Percentiles rank a stretch among this genome's conserved stretches.
These are phyloP conservation scores for Hyperoodon ampullatus DNA, from an alignment of 2,113 vertebrate species.

Conservation along the genomic window DNA sequence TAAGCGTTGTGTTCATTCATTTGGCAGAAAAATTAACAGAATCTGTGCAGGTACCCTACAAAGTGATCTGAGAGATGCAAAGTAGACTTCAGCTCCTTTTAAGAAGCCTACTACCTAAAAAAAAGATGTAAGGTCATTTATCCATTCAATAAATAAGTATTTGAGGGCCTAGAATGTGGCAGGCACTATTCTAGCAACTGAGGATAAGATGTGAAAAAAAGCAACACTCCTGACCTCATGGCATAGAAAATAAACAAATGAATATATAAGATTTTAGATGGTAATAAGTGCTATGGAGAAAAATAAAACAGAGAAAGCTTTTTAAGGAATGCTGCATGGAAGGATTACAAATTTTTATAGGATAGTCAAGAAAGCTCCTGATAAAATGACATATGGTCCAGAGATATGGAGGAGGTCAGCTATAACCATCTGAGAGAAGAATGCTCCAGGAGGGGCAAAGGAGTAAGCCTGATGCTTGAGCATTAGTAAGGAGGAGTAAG, in stretches of 20 bases:
- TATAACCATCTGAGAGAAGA: neutral
- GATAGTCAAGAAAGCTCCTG: neutral
- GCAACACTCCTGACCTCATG: neutral
- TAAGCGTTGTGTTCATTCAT: constrained; percentile 35
- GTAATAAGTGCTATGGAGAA: neutral
- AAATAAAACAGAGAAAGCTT: neutral
- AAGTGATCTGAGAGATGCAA: neutral
- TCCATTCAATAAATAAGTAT: constrained; percentile 38
- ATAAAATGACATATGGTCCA: neutral
- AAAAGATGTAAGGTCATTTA: constrained; percentile 11
- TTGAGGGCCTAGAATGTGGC: neutral
- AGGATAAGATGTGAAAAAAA: neutral
- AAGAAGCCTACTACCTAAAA: constrained; percentile 14
- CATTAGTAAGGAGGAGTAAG: neutral
- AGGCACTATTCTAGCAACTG: constrained; percentile 6
- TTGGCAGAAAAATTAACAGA: constrained; percentile 19
- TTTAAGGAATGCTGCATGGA: neutral
- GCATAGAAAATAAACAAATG: neutral
- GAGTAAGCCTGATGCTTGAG: neutral
- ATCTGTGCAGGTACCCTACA: neutral
- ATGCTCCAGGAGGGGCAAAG: neutral
- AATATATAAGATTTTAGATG: neutral
- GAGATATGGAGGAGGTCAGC: neutral
- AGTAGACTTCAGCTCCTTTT: neutral
- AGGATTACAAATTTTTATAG: neutral